Evolutionary conservation across 2,797 vertebrate genomes (phyloP).

Genomic region (Delichon dasypus): DNA sequence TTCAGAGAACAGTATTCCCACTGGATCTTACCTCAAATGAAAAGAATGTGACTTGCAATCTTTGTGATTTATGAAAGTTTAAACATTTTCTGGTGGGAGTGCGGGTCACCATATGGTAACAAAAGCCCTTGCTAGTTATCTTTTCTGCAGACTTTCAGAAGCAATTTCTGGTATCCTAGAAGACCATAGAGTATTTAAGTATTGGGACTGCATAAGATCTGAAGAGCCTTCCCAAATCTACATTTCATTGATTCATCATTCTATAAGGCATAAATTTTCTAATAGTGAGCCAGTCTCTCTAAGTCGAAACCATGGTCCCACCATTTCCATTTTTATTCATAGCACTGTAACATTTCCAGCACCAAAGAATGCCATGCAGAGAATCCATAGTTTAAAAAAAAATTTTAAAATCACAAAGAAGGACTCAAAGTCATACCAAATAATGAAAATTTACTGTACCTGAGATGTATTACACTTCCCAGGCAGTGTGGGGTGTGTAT

Average conservation of each 20-base stretch:
- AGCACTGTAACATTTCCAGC: background rate
- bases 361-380: background rate
- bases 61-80: constrained; percentile 33
- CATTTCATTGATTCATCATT: background rate
- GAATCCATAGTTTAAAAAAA: background rate
- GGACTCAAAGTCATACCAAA: background rate
- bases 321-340: background rate
- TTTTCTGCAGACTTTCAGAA: background rate
- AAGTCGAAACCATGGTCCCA: background rate
- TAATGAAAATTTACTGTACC: background rate
- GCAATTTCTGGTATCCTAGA: background rate
- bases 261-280: background rate
- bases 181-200: background rate
- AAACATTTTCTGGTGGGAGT: constrained; percentile 12
- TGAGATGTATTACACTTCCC: background rate
- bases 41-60: background rate
- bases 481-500: background rate
- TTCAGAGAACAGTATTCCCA: background rate
- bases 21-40: background rate
- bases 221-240: background rate
- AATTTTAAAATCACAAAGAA: background rate
- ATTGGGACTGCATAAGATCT: background rate
- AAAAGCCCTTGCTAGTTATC: background rate
- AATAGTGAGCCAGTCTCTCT: background rate
- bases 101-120: background rate